A percentile compares a stretch with the other conserved stretches of the same genome.
phyloP scores from a whole-genome alignment of 2,113 vertebrate genomes.

The Alouatta palliata region DNA sequence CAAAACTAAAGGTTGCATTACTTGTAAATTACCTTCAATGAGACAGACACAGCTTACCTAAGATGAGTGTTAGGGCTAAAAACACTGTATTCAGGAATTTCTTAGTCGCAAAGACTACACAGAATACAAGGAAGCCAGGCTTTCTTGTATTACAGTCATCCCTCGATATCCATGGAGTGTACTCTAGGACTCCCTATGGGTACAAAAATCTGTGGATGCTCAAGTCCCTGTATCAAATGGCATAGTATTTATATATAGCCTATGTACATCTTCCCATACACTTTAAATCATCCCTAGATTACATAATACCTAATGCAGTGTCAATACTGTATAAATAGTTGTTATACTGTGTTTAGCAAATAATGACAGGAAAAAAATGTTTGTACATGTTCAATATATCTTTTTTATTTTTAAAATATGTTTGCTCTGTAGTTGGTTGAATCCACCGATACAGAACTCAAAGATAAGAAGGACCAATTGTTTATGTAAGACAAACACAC shows the following conservation, averaged over 20 bases:
- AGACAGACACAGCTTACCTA: not conserved
- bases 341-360: not conserved
- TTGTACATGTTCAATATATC: not conserved
- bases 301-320: not conserved
- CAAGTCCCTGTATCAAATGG: not conserved
- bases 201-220: not conserved
- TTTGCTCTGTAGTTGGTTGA: not conserved
- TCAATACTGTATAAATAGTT: not conserved
- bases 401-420: not conserved
- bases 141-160: not conserved
- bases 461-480: not conserved
- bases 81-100: not conserved
- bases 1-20: not conserved
- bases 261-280: not conserved
- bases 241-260: not conserved
- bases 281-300: not conserved
- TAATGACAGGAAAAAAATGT: not conserved
- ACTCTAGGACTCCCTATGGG: not conserved
- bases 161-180: not conserved
- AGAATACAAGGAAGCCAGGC: not conserved
- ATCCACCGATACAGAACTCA: not conserved
- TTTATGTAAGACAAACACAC: not conserved
- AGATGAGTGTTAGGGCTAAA: not conserved
- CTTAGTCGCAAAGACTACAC: not conserved
- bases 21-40: not conserved